Conservation (phyloP, 2,888 invertebrate species). For the Nomada ferruginata region DNA sequence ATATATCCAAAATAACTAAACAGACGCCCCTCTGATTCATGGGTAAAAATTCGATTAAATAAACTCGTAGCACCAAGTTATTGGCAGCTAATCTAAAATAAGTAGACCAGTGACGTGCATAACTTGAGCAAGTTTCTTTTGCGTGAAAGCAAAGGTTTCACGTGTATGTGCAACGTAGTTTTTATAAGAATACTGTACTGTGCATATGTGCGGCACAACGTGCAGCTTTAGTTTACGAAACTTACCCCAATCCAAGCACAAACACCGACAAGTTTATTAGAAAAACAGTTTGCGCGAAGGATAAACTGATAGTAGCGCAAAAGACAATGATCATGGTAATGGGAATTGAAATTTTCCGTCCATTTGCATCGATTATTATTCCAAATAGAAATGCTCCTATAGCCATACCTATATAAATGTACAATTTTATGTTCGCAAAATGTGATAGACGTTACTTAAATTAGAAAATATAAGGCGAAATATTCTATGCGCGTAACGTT, state of each 20-base stretch:
- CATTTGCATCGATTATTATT: conserved; percentile 81
- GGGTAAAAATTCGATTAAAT: conserved; percentile 83
- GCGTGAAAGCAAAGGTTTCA: background rate
- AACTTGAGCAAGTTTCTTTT: background rate
- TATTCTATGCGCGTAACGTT: too few species aligned
- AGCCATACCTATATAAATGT: conserved; percentile 77
- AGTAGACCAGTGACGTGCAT: background rate
- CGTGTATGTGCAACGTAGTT: background rate
- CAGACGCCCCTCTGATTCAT: conserved; percentile 80
- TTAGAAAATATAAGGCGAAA: background rate
- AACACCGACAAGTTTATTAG: conserved; percentile 81
- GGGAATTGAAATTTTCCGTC: conserved; percentile 82
- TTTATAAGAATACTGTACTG: background rate
- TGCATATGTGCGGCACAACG: background rate
- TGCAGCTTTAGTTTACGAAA: conserved; percentile 7
- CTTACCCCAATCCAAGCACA: conserved; percentile 83
- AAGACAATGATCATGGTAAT: conserved; percentile 81
- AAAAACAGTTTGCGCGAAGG: conserved; percentile 82
- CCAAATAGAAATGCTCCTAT: conserved; percentile 80
- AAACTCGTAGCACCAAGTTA: conserved; percentile 79
- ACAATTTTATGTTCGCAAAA: conserved; percentile 15
- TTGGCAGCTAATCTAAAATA: conserved; percentile 81
- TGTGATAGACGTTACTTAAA: background rate
- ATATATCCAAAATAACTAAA: conserved; percentile 80
- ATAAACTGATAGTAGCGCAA: conserved; percentile 78